Conservation (phyloP, 2,888 invertebrate species). For the Pachydiplax longipennis region DNA sequence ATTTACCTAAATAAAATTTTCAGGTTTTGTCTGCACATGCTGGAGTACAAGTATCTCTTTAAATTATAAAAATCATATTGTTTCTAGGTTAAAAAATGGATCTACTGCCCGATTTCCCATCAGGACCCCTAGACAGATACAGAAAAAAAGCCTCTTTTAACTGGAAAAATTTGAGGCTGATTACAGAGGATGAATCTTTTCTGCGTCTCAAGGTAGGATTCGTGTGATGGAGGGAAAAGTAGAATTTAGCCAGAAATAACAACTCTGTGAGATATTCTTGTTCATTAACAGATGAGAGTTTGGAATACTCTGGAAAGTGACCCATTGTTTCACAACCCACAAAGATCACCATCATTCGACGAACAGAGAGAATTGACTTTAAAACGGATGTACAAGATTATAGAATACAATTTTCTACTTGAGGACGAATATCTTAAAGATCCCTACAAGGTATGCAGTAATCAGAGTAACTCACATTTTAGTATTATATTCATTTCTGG, state of each 20-base stretch:
- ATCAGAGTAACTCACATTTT: too few relatives aligned
- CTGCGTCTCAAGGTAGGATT: constrained; percentile 62
- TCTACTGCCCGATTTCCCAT: constrained; percentile 62
- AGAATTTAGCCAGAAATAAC: constrained; percentile 55
- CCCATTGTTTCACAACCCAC: constrained; percentile 65
- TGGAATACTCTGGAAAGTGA: constrained; percentile 68
- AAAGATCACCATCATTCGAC: constrained; percentile 60
- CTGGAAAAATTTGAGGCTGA: constrained; percentile 68
- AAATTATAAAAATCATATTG: not conserved
- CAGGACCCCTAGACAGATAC: constrained; percentile 70
- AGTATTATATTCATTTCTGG: too few relatives aligned
- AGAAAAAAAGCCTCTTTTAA: constrained; percentile 72
- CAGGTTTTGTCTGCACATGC: too few relatives aligned
- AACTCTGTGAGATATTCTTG: constrained; percentile 53
- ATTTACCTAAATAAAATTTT: too few relatives aligned
- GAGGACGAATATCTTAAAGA: constrained; percentile 61
- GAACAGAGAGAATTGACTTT: constrained; percentile 66
- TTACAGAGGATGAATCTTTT: constrained; percentile 64
- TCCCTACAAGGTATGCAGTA: constrained; percentile 52
- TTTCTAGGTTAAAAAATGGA: not conserved
- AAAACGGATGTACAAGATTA: constrained; percentile 69
- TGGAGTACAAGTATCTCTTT: too few relatives aligned
- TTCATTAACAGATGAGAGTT: constrained; percentile 62
- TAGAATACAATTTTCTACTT: constrained; percentile 69
- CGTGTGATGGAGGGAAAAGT: not conserved